Base-by-base conservation (phyloP, 2,797 vertebrate genomes). In the Amazonetta brasiliensis region DNA sequence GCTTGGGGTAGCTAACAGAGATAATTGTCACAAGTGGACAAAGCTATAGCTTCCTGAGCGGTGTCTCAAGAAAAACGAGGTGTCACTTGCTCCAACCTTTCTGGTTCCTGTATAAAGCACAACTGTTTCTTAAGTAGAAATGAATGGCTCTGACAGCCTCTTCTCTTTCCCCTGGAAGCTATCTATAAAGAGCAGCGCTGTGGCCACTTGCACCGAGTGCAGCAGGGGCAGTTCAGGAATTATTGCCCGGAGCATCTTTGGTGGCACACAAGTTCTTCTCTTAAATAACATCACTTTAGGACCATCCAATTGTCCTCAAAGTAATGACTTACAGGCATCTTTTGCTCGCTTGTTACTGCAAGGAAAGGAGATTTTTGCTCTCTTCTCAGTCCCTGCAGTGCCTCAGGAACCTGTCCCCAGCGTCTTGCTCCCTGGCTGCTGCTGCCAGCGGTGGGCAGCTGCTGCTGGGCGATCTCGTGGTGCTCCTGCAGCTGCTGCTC, bases 341-440 rank as follows among this genome's bases (percentile, higher is more conserved):
- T 0, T 55, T 19, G 0, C 13, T 41, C 1, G 6, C 8, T 31
- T 46, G 25, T 21, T 2, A 1, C 31, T 11, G 3, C 0, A 8
- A 33, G 46, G 21, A 7, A 9, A 7, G 5, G 71, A 78, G 44
- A 13, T 28, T n/a, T 52, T 25, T 12, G n/a, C 17, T 33, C 44
- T 9, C 7, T 21, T 22, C 48, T 4, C 3, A 2, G 6, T 30
- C 31, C 30, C 82, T 8, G 63, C 10, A 3, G 52, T 1, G 60
- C 72, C 46, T 25, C 37, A 12, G 46, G 79, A 77, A 0, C 12
- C 37, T 3, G 0, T 6, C 44, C 37, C 41, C 1, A 3, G 5
- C 1, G 23, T 1, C 44, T 3, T n/a, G 54, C 6, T 58, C 73
- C 77, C 72, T 52, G 44, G 54, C 58, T 30, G 46, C 75, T 23